Conservation (phyloP, 2,113 vertebrate species). For the Megaceryle maxima region DNA sequence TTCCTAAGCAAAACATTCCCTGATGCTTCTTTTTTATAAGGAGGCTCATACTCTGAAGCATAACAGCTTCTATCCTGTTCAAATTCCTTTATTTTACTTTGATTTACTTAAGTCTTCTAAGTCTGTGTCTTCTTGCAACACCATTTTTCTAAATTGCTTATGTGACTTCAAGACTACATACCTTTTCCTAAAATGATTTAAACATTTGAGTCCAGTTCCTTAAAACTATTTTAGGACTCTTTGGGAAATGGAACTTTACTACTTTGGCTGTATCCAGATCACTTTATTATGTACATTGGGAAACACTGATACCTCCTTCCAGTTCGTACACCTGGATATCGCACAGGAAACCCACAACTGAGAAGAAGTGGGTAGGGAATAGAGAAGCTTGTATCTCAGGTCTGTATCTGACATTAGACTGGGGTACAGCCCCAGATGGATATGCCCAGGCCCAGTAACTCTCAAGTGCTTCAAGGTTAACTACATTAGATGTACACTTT, state of each 20-base stretch:
- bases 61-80: neutral
- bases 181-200: neutral
- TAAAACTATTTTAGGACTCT: neutral
- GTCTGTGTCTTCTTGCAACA: neutral
- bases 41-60: neutral
- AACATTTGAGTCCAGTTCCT: neutral
- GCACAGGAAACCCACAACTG: neutral
- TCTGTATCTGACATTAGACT: neutral
- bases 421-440: neutral
- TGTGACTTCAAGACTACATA: neutral
- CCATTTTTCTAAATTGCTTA: neutral
- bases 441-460: neutral
- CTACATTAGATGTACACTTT: fast-evolving
- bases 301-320: neutral
- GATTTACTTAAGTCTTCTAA: neutral
- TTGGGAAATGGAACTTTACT: neutral
- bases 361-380: neutral
- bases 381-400: neutral
- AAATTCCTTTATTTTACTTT: neutral
- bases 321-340: neutral
- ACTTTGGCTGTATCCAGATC: neutral
- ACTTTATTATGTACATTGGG: neutral
- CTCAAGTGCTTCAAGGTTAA: neutral
- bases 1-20: neutral
- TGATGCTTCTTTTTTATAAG: neutral